Percentiles rank a stretch among this genome's conserved stretches.
These are phyloP conservation scores for Notothenia rossii DNA, from an alignment of 2,113 vertebrate species.

Conservation along the genomic window DNA sequence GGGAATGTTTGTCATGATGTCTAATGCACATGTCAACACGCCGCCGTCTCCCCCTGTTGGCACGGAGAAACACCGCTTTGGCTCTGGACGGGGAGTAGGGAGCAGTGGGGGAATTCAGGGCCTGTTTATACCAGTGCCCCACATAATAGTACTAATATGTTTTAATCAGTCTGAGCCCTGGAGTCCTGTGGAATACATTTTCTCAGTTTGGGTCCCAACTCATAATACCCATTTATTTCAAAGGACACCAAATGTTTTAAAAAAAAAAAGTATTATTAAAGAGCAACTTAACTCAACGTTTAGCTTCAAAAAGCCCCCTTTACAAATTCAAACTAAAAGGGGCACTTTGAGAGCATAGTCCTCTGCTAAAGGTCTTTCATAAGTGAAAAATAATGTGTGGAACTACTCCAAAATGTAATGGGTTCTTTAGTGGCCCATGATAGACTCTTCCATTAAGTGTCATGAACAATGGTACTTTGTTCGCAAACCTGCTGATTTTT, in stretches of 20 bases:
- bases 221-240: conserved; percentile 43
- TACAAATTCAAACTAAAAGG: background rate
- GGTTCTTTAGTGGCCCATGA: too few species aligned
- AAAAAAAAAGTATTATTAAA: background rate
- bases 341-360: too few species aligned
- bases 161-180: conserved; percentile 72
- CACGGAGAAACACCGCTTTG: conserved; percentile 2
- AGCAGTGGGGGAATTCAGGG: conserved; percentile 2
- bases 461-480: too few species aligned
- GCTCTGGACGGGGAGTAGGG: conserved; percentile 1
- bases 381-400: too few species aligned
- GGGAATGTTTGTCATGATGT: conserved; percentile 56
- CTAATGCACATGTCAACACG: conserved; percentile 57
- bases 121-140: conserved; percentile 60
- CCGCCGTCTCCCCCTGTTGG: conserved; percentile 5
- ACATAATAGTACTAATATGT: conserved; percentile 69
- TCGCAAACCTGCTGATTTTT: too few species aligned
- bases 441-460: too few species aligned
- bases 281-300: background rate
- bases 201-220: conserved; percentile 44
- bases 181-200: conserved; percentile 53
- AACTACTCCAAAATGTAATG: too few species aligned
- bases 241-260: conserved; percentile 15
- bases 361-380: too few species aligned
- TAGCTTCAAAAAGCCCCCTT: background rate